Base-by-base conservation (phyloP, 1,140 invertebrate species). In the Cylas formicarius region DNA sequence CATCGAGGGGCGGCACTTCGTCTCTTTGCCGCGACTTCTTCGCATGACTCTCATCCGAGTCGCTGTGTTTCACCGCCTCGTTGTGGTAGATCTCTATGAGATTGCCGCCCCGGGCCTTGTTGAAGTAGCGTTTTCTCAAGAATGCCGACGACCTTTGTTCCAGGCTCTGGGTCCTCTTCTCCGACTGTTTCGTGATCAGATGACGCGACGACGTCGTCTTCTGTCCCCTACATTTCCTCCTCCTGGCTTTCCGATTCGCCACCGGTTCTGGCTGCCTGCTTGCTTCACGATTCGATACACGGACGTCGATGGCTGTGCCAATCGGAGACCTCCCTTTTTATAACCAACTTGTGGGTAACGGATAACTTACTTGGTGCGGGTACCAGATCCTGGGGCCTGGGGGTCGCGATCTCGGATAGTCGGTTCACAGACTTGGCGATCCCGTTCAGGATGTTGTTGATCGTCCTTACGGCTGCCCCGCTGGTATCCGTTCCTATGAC, bases 11-110 rank as follows among this genome's bases (percentile, higher is more conserved):
- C 11, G 44, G 38, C 23, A 48, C 27, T 9, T 17, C 22, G 13
- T 41, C 24, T 29, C 11, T 17, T 16, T 44, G 27, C 26, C 33
- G 37, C 28, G 24, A 31, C 11, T 48, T 54, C 37, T 52, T 43
- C 10, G 35, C 14, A 7, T 51, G 40, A 18, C 40, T 48, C 17
- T 51, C 61, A 32, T 63, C 62, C 0, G 63, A 64, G 36, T 63
- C 58, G 27, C 54, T 64, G 20, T 44, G 47, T 39, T 68, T 70
- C 5, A 51, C 50, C 4, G 61, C 65, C 4, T 29, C 53, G 42
- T 72, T 72, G 33, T 70, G 68, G 58, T 69, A 72, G 38, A 73
- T 65, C 55, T 73, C 70, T 4, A 71, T 65, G n/a, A 72, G 44
- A 20, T 69, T 58, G 16, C 42, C 44, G 20, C 39, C 37, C 27